A percentile compares a stretch with the other conserved stretches of the same genome.
phyloP scores from a whole-genome alignment of 35 echinoderm and acorn worm genomes.

The Apostichopus parvimensis region DNA sequence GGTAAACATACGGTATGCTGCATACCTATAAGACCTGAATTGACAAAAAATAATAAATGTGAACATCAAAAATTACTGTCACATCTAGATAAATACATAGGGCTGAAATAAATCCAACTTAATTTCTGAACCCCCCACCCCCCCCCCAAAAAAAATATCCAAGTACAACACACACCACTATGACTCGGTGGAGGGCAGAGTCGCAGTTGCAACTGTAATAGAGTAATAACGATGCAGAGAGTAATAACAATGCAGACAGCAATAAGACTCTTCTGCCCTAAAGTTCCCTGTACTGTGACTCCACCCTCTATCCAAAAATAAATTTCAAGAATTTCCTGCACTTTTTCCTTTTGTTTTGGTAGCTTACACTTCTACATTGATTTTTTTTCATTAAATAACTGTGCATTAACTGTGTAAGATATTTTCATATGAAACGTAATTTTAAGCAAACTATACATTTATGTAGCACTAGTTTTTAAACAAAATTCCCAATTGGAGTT shows the following conservation, averaged over 20 bases:
- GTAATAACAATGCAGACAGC: background rate
- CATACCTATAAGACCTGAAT: constrained; percentile 53
- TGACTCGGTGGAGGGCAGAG: background rate
- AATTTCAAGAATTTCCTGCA: too few species aligned
- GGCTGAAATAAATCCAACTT: background rate
- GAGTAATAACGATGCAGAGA: background rate
- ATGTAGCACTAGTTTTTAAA: background rate
- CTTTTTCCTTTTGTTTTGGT: too few species aligned
- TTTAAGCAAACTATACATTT: too few species aligned
- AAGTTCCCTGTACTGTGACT: background rate
- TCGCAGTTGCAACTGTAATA: background rate
- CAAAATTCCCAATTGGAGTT: background rate
- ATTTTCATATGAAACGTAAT: too few species aligned
- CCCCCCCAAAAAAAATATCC: too few species aligned
- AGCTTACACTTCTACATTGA: too few species aligned
- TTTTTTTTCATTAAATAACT: too few species aligned
- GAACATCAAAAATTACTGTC: background rate
- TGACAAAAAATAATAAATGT: background rate
- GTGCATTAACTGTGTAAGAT: too few species aligned
- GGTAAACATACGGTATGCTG: constrained; percentile 46
- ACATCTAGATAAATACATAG: background rate
- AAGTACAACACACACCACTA: background rate
- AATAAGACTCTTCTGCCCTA: background rate
- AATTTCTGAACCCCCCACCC: background rate
- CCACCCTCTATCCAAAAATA: too few species aligned